Conservation (phyloP, 2,113 vertebrate species). For the Syngnathus floridae region DNA sequence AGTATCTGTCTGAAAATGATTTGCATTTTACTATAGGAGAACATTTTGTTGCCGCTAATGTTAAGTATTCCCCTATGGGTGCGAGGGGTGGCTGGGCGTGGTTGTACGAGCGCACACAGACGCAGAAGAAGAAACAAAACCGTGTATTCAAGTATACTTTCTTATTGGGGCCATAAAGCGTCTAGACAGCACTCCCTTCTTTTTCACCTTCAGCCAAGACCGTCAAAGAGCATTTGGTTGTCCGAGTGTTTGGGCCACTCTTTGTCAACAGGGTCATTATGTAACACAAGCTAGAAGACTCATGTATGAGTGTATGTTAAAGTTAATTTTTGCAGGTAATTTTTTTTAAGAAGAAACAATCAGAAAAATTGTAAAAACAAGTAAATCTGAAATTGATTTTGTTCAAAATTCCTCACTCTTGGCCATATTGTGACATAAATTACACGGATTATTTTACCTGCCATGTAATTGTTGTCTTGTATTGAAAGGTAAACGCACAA, state of each 20-base stretch:
- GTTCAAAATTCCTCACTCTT: background rate
- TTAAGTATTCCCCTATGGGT: background rate
- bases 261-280: conserved; percentile 62
- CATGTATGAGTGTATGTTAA: background rate
- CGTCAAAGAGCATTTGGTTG: conserved; percentile 68
- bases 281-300: conserved; percentile 16
- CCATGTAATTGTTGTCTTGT: background rate
- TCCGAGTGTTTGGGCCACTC: conserved; percentile 65
- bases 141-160: conserved; percentile 83
- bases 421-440: background rate
- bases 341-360: background rate
- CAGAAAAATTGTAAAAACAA: no score
- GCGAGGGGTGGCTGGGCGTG: background rate
- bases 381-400: background rate
- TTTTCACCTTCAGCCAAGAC: conserved; percentile 61
- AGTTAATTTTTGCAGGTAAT: background rate
- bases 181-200: conserved; percentile 98
- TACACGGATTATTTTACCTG: background rate
- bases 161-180: conserved; percentile 98
- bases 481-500: background rate
- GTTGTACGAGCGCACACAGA: conserved; percentile 59
- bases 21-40: background rate
- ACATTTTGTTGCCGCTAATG: background rate
- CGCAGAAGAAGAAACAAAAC: conserved; percentile 73
- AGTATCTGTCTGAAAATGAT: background rate